Evolutionary conservation across 2,888 invertebrate species (phyloP).

Genomic region (Drosophila macrospina): DNA sequence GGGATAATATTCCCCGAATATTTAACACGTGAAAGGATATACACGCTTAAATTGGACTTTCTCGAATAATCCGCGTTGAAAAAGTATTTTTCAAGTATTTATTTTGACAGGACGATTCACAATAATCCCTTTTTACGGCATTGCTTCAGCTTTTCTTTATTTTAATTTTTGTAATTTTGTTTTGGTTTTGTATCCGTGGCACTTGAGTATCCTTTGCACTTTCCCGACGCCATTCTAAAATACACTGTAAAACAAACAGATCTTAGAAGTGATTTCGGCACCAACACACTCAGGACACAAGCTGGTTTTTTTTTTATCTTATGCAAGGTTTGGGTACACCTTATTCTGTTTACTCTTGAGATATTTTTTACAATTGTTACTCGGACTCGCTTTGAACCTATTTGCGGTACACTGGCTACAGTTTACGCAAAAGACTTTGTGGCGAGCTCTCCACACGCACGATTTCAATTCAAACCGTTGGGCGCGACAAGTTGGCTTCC

Average conservation of each 20-base stretch:
- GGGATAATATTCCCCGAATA: neutral
- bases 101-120: constrained; percentile 51
- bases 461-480: constrained; percentile 36
- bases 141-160: constrained; percentile 27
- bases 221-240: constrained; percentile 44
- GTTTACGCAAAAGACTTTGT: constrained; percentile 20
- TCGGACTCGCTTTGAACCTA: constrained; percentile 29
- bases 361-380: constrained; percentile 37
- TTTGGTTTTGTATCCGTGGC: constrained; percentile 19
- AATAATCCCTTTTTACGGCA: constrained; percentile 72
- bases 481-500: constrained; percentile 51
- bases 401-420: constrained; percentile 35
- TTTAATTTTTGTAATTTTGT: constrained; percentile 21
- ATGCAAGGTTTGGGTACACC: constrained; percentile 8
- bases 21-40: constrained; percentile 66
- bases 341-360: constrained; percentile 26
- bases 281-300: constrained; percentile 34
- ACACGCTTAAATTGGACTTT: constrained; percentile 67
- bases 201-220: constrained; percentile 42
- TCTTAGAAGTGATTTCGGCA: constrained; percentile 64
- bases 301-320: constrained; percentile 51
- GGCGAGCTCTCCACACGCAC: constrained; percentile 28
- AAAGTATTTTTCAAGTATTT: constrained; percentile 54
- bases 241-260: constrained; percentile 63
- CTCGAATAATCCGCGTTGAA: constrained; percentile 65